Evolutionary conservation across 2,888 invertebrate genomes (phyloP).

Genomic region (Ernsta delagoae): DNA sequence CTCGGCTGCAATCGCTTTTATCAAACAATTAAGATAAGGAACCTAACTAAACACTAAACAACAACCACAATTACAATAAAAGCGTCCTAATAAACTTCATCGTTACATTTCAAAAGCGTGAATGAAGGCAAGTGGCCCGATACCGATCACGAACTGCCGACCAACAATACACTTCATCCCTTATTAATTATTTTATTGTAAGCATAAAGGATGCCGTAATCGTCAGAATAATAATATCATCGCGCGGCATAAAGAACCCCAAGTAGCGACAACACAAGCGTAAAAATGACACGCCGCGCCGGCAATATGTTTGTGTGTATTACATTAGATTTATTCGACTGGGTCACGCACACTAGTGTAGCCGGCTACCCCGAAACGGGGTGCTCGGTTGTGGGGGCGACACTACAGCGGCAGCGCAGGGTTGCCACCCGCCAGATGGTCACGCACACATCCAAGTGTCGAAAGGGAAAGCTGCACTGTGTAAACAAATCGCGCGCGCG

Average conservation of each 20-base stretch:
- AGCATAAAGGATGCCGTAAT: constrained; percentile 84
- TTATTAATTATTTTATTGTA: constrained; percentile 85
- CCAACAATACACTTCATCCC: constrained; percentile 82
- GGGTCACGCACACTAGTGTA: constrained; percentile 77
- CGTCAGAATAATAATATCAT: constrained; percentile 84
- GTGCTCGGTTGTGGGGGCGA: constrained; percentile 72
- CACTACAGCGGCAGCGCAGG: constrained; percentile 64
- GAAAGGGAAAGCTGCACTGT: constrained; percentile 84
- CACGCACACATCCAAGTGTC: constrained; percentile 68
- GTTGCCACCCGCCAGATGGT: constrained; percentile 77
- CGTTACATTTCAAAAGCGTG: constrained; percentile 68
- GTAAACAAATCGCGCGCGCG: constrained; percentile 80
- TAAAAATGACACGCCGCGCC: constrained; percentile 82
- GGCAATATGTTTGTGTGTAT: constrained; percentile 84
- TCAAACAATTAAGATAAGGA: constrained; percentile 46
- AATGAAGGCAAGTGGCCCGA: constrained; percentile 73
- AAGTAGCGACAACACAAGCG: constrained; percentile 83
- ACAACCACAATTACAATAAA: constrained; percentile 46
- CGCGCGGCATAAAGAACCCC: constrained; percentile 82
- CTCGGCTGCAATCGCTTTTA: background rate
- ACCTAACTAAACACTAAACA: constrained; percentile 54
- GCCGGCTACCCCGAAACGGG: constrained; percentile 70
- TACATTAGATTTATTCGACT: constrained; percentile 83
- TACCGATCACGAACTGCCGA: constrained; percentile 77
- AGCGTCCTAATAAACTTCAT: constrained; percentile 64